Percentiles rank a stretch among this genome's conserved stretches.
These are phyloP conservation scores for Acanthurus leucopareius DNA, from an alignment of 2,797 vertebrate species.

Conservation along the genomic window DNA sequence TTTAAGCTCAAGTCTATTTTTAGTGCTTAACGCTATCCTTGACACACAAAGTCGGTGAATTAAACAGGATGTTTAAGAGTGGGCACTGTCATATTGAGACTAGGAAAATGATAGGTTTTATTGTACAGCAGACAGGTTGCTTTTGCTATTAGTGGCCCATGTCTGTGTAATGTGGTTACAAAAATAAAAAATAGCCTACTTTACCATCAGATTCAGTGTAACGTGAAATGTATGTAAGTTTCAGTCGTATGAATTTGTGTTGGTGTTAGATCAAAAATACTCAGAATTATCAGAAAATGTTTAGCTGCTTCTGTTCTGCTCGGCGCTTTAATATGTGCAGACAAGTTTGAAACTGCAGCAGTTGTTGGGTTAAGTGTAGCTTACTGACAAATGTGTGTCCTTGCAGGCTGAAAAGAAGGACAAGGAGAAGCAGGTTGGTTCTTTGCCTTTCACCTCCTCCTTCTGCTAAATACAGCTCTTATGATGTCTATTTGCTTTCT, in stretches of 20 bases:
- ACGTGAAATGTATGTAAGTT: neutral
- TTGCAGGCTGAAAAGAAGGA: slow-evolving; percentile 84
- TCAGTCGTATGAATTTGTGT: neutral
- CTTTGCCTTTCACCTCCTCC: slow-evolving; percentile 2
- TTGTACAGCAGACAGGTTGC: too few relatives aligned
- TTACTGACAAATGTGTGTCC: slow-evolving; percentile 55
- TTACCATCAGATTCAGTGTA: neutral
- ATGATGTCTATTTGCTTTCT: neutral
- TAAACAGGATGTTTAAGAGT: neutral
- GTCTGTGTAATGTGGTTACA: too few relatives aligned
- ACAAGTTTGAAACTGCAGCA: neutral
- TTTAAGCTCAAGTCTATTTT: too few relatives aligned
- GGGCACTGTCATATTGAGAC: too few relatives aligned
- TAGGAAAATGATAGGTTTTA: too few relatives aligned
- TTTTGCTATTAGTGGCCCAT: neutral
- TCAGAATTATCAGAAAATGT: neutral
- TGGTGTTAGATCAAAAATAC: neutral
- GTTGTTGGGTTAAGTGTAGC: neutral
- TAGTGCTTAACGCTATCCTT: too few relatives aligned
- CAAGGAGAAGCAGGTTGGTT: slow-evolving; percentile 85
- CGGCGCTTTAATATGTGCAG: neutral
- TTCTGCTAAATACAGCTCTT: neutral
- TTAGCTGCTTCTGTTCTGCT: neutral
- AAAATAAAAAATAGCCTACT: neutral
- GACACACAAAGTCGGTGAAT: neutral